Evolutionary conservation across 2,797 vertebrate genomes (phyloP).

Genomic region (Lagorchestes hirsutus): DNA sequence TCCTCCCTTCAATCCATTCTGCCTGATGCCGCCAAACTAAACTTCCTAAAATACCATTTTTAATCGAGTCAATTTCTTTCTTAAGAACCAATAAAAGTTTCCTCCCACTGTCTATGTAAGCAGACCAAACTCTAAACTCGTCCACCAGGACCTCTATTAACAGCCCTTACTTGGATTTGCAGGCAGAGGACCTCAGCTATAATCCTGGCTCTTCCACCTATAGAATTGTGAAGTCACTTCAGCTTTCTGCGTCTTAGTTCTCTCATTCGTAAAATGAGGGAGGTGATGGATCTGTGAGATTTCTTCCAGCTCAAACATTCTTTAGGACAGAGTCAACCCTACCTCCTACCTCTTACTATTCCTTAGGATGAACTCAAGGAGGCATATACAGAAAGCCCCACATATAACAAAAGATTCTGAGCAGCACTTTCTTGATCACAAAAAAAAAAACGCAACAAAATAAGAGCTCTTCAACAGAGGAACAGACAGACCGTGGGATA

Average conservation of each 20-base stretch:
- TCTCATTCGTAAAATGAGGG: not conserved
- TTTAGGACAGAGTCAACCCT: not conserved
- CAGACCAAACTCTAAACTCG: not conserved
- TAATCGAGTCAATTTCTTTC: not conserved
- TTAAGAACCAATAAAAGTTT: not conserved
- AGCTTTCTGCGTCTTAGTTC: not conserved
- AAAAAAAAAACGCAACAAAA: not conserved
- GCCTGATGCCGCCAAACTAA: not conserved
- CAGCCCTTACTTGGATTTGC: not conserved
- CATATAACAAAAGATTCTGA: not conserved
- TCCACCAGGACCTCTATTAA: not conserved
- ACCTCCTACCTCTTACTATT: not conserved
- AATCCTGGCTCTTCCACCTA: not conserved
- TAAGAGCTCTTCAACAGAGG: not conserved
- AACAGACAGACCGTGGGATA: not conserved
- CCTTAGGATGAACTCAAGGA: not conserved
- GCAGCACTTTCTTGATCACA: not conserved
- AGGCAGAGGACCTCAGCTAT: not conserved
- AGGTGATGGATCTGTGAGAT: not conserved
- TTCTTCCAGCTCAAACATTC: not conserved
- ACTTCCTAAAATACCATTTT: not conserved
- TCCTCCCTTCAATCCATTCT: not conserved
- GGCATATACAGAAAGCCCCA: not conserved
- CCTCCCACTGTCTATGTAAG: not conserved
- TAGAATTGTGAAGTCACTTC: not conserved